Evolutionary conservation across 2,888 invertebrate genomes (phyloP).

Genomic region (Meloe dianella): DNA sequence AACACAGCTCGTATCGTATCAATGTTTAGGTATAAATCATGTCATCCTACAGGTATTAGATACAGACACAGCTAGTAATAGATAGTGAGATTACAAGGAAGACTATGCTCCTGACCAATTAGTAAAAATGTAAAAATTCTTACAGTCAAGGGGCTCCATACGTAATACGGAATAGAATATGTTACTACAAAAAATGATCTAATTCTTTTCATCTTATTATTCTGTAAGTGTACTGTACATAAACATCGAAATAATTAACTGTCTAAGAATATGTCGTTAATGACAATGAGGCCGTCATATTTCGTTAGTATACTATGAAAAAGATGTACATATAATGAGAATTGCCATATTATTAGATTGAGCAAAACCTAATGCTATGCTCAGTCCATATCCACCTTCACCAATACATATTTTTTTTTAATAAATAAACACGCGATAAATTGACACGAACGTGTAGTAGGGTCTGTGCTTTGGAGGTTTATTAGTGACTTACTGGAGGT

Average conservation of each 20-base stretch:
- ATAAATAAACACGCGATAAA: slow-evolving; percentile 44
- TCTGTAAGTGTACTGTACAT: slow-evolving; percentile 44
- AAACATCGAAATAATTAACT: slow-evolving; percentile 48
- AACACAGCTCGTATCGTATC: slow-evolving; percentile 51
- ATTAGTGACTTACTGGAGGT: slow-evolving; percentile 62
- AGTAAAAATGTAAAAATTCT: slow-evolving; percentile 45
- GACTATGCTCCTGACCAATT: slow-evolving; percentile 38
- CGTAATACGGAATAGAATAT: slow-evolving; percentile 30
- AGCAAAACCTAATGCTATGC: slow-evolving; percentile 41
- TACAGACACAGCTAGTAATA: slow-evolving; percentile 48
- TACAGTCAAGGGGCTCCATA: slow-evolving; percentile 33
- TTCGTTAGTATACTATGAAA: slow-evolving; percentile 44
- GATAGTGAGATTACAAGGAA: slow-evolving; percentile 42
- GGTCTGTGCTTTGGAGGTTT: slow-evolving; percentile 52
- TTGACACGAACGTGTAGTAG: slow-evolving; percentile 56
- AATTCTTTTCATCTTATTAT: slow-evolving; percentile 21
- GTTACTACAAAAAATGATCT: slow-evolving; percentile 24
- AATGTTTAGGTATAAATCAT: slow-evolving; percentile 42
- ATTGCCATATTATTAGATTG: slow-evolving; percentile 52
- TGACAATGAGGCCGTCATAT: slow-evolving; percentile 51
- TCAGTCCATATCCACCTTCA: slow-evolving; percentile 49
- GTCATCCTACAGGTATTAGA: slow-evolving; percentile 43
- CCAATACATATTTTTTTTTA: slow-evolving; percentile 35
- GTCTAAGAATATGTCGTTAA: slow-evolving; percentile 42
- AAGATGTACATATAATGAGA: slow-evolving; percentile 40